Percentiles rank a stretch among this genome's conserved stretches.
phyloP scores from a whole-genome alignment of 2,113 vertebrate genomes.

The Gallinago undulata region DNA sequence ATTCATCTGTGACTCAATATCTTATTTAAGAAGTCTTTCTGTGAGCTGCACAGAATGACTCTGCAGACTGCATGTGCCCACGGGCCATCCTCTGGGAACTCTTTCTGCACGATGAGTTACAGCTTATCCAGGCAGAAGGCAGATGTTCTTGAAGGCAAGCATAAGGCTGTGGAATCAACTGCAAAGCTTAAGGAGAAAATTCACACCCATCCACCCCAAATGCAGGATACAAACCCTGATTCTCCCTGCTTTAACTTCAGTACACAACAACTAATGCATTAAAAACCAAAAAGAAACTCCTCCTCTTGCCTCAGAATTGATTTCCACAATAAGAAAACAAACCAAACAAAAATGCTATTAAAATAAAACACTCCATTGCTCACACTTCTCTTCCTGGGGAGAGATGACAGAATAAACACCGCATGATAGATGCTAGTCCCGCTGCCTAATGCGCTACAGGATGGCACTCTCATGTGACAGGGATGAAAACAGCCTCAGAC shows the following conservation, averaged over 20 bases:
- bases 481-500: background rate
- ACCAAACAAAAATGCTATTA: constrained; percentile 7
- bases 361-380: constrained; percentile 50
- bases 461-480: background rate
- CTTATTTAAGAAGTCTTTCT: background rate
- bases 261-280: rapidly evolving
- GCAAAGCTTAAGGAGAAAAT: background rate
- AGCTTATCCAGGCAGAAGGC: constrained; percentile 13
- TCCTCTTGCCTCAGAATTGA: background rate
- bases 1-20: background rate
- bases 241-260: background rate
- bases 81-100: background rate
- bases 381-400: constrained; percentile 22
- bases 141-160: constrained; percentile 11
- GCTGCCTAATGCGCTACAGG: background rate
- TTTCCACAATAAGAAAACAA: background rate
- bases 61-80: background rate
- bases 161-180: background rate
- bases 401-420: constrained; percentile 36
- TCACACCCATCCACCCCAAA: background rate
- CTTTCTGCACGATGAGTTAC: background rate
- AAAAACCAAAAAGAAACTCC: background rate
- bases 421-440: background rate
- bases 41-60: background rate
- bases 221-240: background rate